Percentiles rank a stretch among this genome's conserved stretches.
Evolutionary conservation across 1,140 invertebrate genomes (phyloP).

Genomic region (Brachionus plicatilis): DNA sequence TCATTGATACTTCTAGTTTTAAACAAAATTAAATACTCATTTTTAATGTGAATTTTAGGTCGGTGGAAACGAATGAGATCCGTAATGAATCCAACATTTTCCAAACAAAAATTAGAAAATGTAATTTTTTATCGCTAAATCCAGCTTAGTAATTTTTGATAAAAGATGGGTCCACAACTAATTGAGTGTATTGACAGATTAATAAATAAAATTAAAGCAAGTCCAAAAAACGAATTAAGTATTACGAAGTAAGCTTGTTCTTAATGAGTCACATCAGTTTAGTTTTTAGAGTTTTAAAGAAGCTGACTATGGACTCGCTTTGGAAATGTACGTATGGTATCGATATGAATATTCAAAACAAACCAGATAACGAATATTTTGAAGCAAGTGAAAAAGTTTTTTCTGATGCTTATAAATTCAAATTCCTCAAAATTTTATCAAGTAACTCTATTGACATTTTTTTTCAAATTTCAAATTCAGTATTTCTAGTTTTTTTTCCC

Average conservation of each 20-base stretch:
- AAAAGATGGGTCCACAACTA: neutral
- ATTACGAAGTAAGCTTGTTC: neutral
- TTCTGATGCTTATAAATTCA: neutral
- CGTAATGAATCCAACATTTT: slow-evolving; percentile 45
- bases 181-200: neutral
- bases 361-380: slow-evolving; percentile 49
- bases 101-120: slow-evolving; percentile 43
- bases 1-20: no score
- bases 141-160: neutral
- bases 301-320: slow-evolving; percentile 42
- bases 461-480: neutral
- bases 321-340: slow-evolving; percentile 14
- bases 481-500: neutral
- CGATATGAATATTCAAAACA: slow-evolving; percentile 43
- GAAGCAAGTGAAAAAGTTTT: neutral
- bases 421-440: neutral
- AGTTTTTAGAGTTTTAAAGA: slow-evolving; percentile 16
- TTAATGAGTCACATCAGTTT: neutral
- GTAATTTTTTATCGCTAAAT: neutral
- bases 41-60: neutral
- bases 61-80: slow-evolving; percentile 46
- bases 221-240: neutral
- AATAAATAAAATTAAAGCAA: neutral
- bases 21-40: no score
- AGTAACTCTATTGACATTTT: neutral